Evolutionary conservation across 2,888 invertebrate genomes (phyloP).

Genomic region (Quadroppia sp.): DNA sequence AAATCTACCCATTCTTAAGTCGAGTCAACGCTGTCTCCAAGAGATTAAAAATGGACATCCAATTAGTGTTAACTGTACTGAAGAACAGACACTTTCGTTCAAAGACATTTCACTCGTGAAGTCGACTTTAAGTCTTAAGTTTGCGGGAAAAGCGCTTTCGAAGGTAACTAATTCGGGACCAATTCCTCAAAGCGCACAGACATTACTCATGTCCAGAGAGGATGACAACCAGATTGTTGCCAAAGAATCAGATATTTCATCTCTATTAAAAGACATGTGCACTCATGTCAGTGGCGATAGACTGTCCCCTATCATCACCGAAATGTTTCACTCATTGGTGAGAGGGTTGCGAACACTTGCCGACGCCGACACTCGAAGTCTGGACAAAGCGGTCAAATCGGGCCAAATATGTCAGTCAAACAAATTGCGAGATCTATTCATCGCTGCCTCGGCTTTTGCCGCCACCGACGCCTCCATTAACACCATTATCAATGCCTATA

Average conservation of each 20-base stretch:
- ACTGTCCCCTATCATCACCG: background rate
- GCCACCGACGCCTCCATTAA: conserved; percentile 29
- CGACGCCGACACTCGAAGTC: conserved; percentile 3
- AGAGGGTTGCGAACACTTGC: conserved; percentile 8
- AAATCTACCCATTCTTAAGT: conserved; percentile 21
- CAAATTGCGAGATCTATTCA: conserved; percentile 23
- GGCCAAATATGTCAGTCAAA: conserved; percentile 5
- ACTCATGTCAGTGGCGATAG: background rate
- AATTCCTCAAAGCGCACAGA: background rate
- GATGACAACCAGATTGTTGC: conserved; percentile 9
- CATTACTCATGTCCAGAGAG: conserved; percentile 5
- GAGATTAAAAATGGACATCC: conserved; percentile 1
- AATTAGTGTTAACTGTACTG: conserved; percentile 4
- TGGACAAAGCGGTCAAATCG: conserved; percentile 37
- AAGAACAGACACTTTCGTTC: background rate
- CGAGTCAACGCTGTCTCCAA: conserved; percentile 17
- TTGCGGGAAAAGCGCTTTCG: background rate
- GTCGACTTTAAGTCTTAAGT: background rate
- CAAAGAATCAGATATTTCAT: conserved; percentile 18
- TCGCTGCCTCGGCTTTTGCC: conserved; percentile 32
- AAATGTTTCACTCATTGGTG: conserved; percentile 26
- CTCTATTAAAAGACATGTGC: conserved; percentile 29
- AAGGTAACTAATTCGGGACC: background rate
- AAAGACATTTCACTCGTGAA: background rate
- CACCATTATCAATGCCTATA: conserved; percentile 28